phyloP scores from a whole-genome alignment of 2,888 invertebrate species.

The Hydrotaea diabolus region DNA sequence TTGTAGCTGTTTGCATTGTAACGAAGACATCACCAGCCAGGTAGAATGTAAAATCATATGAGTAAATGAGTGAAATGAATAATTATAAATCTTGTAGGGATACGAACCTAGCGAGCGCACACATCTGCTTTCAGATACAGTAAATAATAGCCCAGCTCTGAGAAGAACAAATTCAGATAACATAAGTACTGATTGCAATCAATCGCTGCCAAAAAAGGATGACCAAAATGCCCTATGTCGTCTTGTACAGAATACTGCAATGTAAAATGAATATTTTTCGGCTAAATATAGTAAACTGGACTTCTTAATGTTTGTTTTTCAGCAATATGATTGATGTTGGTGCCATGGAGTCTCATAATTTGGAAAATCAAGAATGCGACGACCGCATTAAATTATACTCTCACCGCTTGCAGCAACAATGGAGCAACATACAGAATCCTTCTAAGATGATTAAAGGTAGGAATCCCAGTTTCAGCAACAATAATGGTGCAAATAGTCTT shows the following conservation, averaged over 20 bases:
- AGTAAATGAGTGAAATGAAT: not conserved
- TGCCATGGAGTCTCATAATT: conserved; percentile 91
- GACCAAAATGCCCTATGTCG: conserved; percentile 94
- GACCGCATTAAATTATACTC: conserved; percentile 90
- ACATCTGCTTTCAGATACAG: conserved; percentile 89
- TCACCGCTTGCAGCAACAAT: conserved; percentile 82
- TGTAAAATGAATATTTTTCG: conserved; percentile 83
- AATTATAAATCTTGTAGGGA: conserved; percentile 70
- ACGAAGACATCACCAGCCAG: conserved; percentile 77
- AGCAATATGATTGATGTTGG: conserved; percentile 97
- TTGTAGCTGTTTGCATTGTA: conserved; percentile 79
- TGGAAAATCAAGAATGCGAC: conserved; percentile 93
- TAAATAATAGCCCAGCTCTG: conserved; percentile 87
- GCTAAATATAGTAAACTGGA: too few relatives aligned
- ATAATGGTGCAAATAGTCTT: too few relatives aligned
- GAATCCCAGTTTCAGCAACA: too few relatives aligned
- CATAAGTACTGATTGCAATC: conserved; percentile 84
- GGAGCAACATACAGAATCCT: conserved; percentile 80
- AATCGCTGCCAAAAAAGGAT: conserved; percentile 88
- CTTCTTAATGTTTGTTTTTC: conserved; percentile 69
- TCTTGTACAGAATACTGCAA: conserved; percentile 94
- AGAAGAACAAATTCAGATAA: conserved; percentile 88
- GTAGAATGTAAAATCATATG: conserved; percentile 67
- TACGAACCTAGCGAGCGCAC: conserved; percentile 87
- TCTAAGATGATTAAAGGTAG: conserved; percentile 75